Evolutionary conservation across 2,797 vertebrate genomes (phyloP).

Genomic region (Lutjanus argentimaculatus): DNA sequence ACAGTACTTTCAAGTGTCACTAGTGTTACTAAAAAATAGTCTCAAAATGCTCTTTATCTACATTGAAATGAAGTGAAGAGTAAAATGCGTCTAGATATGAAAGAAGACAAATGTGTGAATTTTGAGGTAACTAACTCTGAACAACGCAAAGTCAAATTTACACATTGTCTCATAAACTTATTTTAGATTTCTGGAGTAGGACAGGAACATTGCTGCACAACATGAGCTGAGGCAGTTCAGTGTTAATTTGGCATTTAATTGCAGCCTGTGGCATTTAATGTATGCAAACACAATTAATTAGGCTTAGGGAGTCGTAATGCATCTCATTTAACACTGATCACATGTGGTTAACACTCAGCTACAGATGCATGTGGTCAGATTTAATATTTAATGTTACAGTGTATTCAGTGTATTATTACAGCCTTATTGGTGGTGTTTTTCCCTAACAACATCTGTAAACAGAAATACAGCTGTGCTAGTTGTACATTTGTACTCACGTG

Average conservation of each 20-base stretch:
- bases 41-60: neutral
- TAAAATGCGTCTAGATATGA: neutral
- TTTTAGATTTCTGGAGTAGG: slow-evolving; percentile 13
- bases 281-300: slow-evolving; percentile 43
- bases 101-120: slow-evolving; percentile 11
- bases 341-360: neutral
- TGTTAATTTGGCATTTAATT: slow-evolving; percentile 37
- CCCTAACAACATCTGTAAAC: neutral
- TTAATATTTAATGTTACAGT: neutral
- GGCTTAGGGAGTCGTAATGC: slow-evolving; percentile 19
- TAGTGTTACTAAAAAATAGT: neutral
- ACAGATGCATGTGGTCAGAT: neutral
- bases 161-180: slow-evolving; percentile 4
- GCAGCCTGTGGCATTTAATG: slow-evolving; percentile 32
- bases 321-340: slow-evolving; percentile 36
- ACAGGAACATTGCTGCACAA: slow-evolving; percentile 3
- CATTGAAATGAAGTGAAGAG: neutral
- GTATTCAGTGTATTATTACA: neutral
- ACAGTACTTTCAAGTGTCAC: neutral
- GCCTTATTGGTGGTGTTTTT: neutral
- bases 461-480: neutral
- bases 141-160: neutral
- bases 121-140: neutral
- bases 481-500: slow-evolving; percentile 85
- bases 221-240: slow-evolving; percentile 17